These are phyloP conservation scores for Nephrotoma flavescens DNA, from an alignment of 2,888 invertebrate species.

Conservation along the genomic window DNA sequence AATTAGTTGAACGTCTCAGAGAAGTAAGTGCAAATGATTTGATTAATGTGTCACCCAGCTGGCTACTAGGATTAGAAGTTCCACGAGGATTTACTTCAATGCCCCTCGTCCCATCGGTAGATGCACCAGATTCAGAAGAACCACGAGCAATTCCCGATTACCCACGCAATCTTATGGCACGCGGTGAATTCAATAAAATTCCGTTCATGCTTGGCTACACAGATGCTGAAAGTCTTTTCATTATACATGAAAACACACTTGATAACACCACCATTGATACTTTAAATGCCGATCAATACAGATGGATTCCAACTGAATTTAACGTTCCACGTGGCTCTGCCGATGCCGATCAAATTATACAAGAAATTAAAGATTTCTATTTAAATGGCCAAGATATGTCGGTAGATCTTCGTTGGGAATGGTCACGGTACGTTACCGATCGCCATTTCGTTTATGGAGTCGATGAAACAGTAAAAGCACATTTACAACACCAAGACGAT, in stretches of 20 bases:
- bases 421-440: constrained; percentile 8
- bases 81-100: constrained; percentile 8
- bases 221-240: constrained; percentile 9
- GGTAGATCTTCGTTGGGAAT: constrained; percentile 4
- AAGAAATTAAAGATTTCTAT: constrained; percentile 9
- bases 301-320: constrained; percentile 7
- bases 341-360: not conserved
- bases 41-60: not conserved
- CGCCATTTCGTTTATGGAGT: constrained; percentile 8
- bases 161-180: constrained; percentile 9
- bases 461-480: constrained; percentile 7
- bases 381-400: constrained; percentile 7
- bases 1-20: constrained; percentile 8
- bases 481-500: constrained; percentile 6
- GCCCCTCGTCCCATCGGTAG: constrained; percentile 10
- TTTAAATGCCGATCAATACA: constrained; percentile 7
- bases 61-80: not conserved
- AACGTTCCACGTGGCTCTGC: constrained; percentile 3
- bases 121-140: constrained; percentile 7
- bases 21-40: not conserved
- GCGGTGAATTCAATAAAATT: constrained; percentile 9
- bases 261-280: not conserved
- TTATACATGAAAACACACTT: constrained; percentile 5
- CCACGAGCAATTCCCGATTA: constrained; percentile 7
- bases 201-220: constrained; percentile 13